Conservation (phyloP, 2,888 invertebrate species). For the Dendrolimus pini region DNA sequence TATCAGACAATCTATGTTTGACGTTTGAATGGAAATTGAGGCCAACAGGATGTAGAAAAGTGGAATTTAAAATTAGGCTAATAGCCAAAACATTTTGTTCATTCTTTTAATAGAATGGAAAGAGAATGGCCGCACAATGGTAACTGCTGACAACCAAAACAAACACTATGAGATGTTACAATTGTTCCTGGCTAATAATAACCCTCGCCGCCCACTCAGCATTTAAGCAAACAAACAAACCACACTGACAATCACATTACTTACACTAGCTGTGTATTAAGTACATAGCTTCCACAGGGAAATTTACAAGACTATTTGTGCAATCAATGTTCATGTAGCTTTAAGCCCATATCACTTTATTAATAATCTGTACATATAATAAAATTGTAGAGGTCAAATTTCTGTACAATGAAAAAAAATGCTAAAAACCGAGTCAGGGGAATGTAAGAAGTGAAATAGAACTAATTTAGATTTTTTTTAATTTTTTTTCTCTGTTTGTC, state of each 20-base stretch:
- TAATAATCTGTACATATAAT: too few species aligned
- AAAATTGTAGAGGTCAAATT: too few species aligned
- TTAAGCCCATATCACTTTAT: too few species aligned
- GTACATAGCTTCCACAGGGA: background rate
- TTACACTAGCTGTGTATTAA: conserved; percentile 5
- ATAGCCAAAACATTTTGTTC: background rate
- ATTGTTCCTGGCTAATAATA: conserved; percentile 23
- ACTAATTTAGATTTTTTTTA: too few species aligned
- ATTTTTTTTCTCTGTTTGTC: too few species aligned
- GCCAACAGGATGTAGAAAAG: conserved; percentile 5
- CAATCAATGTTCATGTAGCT: too few species aligned
- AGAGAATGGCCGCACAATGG: background rate
- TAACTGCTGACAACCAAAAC: conserved; percentile 19
- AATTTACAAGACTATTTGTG: background rate
- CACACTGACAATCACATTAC: conserved; percentile 9
- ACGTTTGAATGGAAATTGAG: too few species aligned
- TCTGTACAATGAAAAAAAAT: too few species aligned
- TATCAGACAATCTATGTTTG: too few species aligned
- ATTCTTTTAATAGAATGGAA: background rate
- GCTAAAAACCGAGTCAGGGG: too few species aligned
- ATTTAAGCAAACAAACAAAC: conserved; percentile 23
- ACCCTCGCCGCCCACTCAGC: conserved; percentile 8
- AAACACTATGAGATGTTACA: conserved; percentile 28
- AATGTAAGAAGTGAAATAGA: too few species aligned
- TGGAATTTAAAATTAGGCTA: background rate